Evolutionary conservation across 2,888 invertebrate species (phyloP), one percentile per base, ranked within the genome.

Genomic region (Hirtodrosophila duncani): DNA sequence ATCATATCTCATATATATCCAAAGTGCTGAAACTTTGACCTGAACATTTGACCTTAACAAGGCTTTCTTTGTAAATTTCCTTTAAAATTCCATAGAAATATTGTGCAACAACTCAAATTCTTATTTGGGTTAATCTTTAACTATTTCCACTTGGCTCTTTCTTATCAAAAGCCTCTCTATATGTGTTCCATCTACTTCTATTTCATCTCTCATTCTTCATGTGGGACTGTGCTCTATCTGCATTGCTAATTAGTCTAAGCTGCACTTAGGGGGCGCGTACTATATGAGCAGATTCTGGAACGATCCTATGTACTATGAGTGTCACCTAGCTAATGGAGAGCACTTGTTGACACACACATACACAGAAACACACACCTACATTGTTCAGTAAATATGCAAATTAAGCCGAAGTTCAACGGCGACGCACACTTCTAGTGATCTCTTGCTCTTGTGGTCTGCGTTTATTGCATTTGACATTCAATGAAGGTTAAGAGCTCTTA

Each of bases 341-440:
- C 31, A 31, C 30, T 20, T 11, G 13, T 10, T 14, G 3, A 14
- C 6, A 8, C 14, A 9, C n/a, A n/a, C n/a, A n/a, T n/a, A n/a
- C n/a, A n/a, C n/a, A n/a, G n/a, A n/a, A n/a, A n/a, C n/a, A n/a
- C n/a, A n/a, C n/a, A n/a, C n/a, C n/a, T n/a, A n/a, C n/a, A n/a
- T n/a, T n/a, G n/a, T n/a, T n/a, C n/a, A n/a, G 18, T 39, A 9
- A 26, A 18, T 27, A 56, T 65, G 63, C 51, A 66, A 77, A 71
- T 49, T 62, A 46, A 66, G 51, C 36, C 46, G 45, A 63, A 45
- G 66, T 50, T 71, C 33, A 55, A 60, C 63, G 55, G 56, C 30
- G 48, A 41, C 30, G 45, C 34, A 30, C 23, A 16, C 16, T 34
- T 23, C 34, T 23, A 17, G 17, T 21, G 18, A 33, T 27, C 16